Conservation (phyloP, 2,888 invertebrate species). For the Stenodera caucasica region DNA sequence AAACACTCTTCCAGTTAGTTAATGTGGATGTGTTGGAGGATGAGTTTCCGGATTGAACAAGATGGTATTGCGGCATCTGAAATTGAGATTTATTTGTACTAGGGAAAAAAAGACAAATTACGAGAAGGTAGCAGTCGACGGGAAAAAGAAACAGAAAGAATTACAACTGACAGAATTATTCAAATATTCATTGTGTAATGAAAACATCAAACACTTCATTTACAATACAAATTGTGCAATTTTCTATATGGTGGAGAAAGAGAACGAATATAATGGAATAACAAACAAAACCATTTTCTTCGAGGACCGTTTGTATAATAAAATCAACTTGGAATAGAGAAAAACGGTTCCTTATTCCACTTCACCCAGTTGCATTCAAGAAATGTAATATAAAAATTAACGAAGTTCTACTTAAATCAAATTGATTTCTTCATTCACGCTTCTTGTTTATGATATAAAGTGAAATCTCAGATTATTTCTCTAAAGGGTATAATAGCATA, state of each 20-base stretch:
- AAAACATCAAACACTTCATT: constrained; percentile 30
- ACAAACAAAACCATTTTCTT: constrained; percentile 21
- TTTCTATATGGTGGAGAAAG: background rate
- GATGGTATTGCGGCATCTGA: background rate
- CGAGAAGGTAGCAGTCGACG: background rate
- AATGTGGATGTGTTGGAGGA: background rate
- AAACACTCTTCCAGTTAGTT: no score
- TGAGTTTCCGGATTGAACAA: constrained; percentile 12
- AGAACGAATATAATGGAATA: constrained; percentile 18
- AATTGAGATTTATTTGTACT: constrained; percentile 12
- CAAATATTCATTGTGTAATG: constrained; percentile 24
- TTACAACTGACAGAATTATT: constrained; percentile 17
- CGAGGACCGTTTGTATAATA: background rate
- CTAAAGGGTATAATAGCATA: background rate
- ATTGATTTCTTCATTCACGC: background rate
- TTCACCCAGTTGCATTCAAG: background rate
- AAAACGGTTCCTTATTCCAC: background rate
- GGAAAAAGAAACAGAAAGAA: constrained; percentile 1
- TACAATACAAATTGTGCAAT: constrained; percentile 27
- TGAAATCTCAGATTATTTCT: background rate
- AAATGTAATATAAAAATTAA: background rate
- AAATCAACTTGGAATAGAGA: background rate
- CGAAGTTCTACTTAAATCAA: background rate
- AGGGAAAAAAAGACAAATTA: no score
- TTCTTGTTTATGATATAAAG: background rate